Evolutionary conservation across 2,113 vertebrate genomes (phyloP), one percentile per base, ranked within the genome.

Genomic region (Petrocephalus zakoni): DNA sequence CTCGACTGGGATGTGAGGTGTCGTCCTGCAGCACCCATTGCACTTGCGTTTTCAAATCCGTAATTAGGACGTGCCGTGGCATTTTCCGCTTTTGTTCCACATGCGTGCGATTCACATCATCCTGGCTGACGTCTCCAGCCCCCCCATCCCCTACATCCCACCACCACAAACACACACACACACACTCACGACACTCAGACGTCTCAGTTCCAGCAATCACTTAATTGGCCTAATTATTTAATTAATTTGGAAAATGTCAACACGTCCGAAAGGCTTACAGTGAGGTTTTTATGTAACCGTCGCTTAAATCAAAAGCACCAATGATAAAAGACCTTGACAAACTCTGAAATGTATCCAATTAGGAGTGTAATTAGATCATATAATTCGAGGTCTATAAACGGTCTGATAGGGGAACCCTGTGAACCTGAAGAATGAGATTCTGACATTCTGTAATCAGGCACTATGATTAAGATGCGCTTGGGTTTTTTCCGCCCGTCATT

Each of bases 321-420:
- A 52, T 64, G 53, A 52, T 94, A 92, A 94, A 92, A 92, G 90
- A 91, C 93, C 93, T 92, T 94, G 93, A 93, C 92, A 93, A 94
- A 93, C 89, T 91, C 90, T 92, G 92, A 93, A 92, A 91, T 89
- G 90, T 89, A 61, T 90, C 89, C 82, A 93, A 93, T 91, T 86
- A 46, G 75, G 85, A 88, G 87, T 88, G 87, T 92, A 89, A 93
- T 92, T 92, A 90, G 93, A 92, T 92, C 90, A 93, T 90, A 90
- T 90, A 21, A 92, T 89, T 94, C 25, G 92, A 94, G 92, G 93
- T 93, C 92, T 93, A 89, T 90, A 93, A 93, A 91, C 90, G 58
- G 86, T 88, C 85, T 90, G 89, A 84, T 85, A 92, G 90, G 87
- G 87, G 88, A 88, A 93, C 90, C 92, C 87, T 55, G 42, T 93